A percentile compares a stretch with the other conserved stretches of the same genome.
phyloP scores from a whole-genome alignment of 2,113 vertebrate species.

The Hemicordylus capensis region DNA sequence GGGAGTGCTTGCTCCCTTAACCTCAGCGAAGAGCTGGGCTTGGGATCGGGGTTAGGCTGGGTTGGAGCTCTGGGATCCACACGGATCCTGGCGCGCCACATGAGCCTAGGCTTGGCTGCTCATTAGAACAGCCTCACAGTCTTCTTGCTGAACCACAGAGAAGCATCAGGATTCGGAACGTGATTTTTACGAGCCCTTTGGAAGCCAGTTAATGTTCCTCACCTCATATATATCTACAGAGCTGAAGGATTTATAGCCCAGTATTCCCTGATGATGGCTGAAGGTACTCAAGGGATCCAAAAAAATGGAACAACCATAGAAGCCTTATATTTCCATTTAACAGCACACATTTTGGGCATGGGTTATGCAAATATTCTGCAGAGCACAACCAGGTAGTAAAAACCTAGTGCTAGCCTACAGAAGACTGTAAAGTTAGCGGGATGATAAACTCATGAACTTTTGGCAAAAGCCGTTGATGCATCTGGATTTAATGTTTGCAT shows the following conservation, averaged over 20 bases:
- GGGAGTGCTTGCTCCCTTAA: too few relatives aligned
- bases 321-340: conserved; percentile 34
- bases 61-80: too few relatives aligned
- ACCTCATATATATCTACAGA: conserved; percentile 1
- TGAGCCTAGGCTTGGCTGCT: too few relatives aligned
- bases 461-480: conserved; percentile 43
- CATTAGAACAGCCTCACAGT: too few relatives aligned
- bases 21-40: too few relatives aligned
- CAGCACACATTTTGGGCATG: conserved; percentile 17
- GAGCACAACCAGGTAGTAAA: neutral
- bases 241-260: conserved; percentile 32
- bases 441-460: conserved; percentile 6
- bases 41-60: too few relatives aligned
- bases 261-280: neutral
- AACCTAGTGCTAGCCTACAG: neutral
- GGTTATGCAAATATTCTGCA: conserved; percentile 15
- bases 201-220: neutral
- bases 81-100: too few relatives aligned
- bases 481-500: conserved; percentile 30
- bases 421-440: conserved; percentile 32
- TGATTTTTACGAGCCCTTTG: neutral
- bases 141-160: too few relatives aligned
- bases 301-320: conserved; percentile 26
- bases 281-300: neutral
- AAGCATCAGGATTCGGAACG: neutral